Base-by-base conservation (phyloP, 2,797 vertebrate genomes). In the Darevskia nairensis region DNA sequence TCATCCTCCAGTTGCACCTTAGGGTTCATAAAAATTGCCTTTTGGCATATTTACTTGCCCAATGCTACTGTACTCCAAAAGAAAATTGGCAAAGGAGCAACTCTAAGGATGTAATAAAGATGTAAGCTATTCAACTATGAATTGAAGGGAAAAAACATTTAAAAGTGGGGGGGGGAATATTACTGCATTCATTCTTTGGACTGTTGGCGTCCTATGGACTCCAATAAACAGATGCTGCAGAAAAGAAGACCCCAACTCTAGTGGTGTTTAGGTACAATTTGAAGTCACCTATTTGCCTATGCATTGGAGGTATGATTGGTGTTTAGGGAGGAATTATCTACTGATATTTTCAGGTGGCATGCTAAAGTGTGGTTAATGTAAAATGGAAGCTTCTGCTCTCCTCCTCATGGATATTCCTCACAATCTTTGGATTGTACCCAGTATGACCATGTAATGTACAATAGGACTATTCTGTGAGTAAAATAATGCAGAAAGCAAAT, bases 1-100 rank as follows among this genome's bases (percentile, higher is more conserved):
- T 92, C 88, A 88, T 92, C 82, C 93, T 90, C 82, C 92, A 94
- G 91, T 92, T 90, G 81, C 87, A 87, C 86, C 64, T 88, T 59
- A 68, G 84, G 87, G 32, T 55, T 93, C 76, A 86, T 88, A 80
- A 91, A 91, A 89, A 74, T 83, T 82, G 88, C 89, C 90, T 86
- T 82, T 86, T 55, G n/a, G 86, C 74, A 86, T 55, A 55, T 80
- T 86, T 50, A 69, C 4, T 32, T 89, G 91, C 80, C 91, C 93
- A 89, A 86, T 84, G 84, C 72, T 74, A 23, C 71, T 91, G 85
- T 84, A n/a, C 90, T 89, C 72, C 61, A 87, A 94, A 92, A 74
- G 50, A 89, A 91, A 83, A 78, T 85, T 84, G 89, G 89, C 84
- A 86, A 59, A 89, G 0, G 35, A 86, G 39, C 61, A 72, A 85